Base-by-base conservation (phyloP, 2,888 invertebrate species). In the Brassicogethes aeneus region DNA sequence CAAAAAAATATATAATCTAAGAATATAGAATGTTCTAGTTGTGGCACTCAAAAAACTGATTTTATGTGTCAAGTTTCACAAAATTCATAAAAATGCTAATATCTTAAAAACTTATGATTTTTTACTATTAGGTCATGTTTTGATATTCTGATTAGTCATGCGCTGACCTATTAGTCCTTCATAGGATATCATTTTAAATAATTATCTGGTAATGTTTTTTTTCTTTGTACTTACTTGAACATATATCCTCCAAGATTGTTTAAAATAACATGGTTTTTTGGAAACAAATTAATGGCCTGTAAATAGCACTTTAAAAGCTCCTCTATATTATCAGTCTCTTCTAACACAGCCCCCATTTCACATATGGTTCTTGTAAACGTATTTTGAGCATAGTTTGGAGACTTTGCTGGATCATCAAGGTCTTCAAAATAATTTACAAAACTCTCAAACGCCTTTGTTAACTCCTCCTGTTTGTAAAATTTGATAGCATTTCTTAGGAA, bases 241-340 rank as follows among this genome's bases (percentile, higher is more conserved):
- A 74, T 59, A 53, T 71, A 70, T 15, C 68, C 65, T 15, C 73
- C 75, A 47, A 75, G 66, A 52, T 70, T 70, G 51, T 71, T 72
- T 15, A 72, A 53, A 36, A 75, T 62, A 37, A 66, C 57, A 45
- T 66, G 67, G 59, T 70, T 70, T 15, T 70, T 58, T 14, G 73
- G 72, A 52, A 70, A 72, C 37, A 73, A 59, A 45, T 70, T 65
- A 13, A 71, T 44, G 5, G 67, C 69, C 54, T 66, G 59, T 42
- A 67, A 51, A 45, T 68, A 70, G 42, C 66, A 65, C 36, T 65
- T 63, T 16, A 65, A 54, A 12, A 70, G 50, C 44, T 70, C 66
- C 37, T 64, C 59, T 37, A 58, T 59, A 36, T 60, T 55, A 31
- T 55, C 44, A 10, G 59, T 50, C 12, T 53, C 50, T 45, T 66